Evolutionary conservation across 2,888 invertebrate species (phyloP).

Genomic region (Norana najaformis): DNA sequence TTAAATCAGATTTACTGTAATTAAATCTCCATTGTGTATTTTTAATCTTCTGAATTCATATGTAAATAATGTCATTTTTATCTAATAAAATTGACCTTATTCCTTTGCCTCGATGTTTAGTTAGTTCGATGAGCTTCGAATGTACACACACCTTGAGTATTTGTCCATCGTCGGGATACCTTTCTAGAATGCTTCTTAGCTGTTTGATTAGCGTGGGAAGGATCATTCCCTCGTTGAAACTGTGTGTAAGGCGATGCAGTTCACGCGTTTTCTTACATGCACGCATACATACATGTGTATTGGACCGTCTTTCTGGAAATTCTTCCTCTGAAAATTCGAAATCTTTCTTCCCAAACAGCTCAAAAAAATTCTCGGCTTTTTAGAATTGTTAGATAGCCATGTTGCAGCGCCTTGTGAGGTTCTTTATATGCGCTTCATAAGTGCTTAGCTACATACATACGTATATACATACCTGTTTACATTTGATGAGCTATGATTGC

Average conservation of each 20-base stretch:
- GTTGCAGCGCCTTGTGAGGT: no score
- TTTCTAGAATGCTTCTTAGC: conserved; percentile 52
- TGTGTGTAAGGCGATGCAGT: conserved; percentile 35
- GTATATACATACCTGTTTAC: no score
- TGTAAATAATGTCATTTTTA: neutral
- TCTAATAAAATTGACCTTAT: neutral
- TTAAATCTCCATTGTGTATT: neutral
- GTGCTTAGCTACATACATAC: no score
- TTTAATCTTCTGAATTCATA: neutral
- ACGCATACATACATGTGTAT: neutral
- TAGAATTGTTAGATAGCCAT: no score
- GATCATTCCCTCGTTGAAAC: conserved; percentile 45
- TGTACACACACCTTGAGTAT: conserved; percentile 53
- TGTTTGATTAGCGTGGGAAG: conserved; percentile 54
- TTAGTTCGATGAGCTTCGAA: neutral
- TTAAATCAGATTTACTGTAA: no score
- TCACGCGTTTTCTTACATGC: neutral
- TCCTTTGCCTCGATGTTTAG: neutral
- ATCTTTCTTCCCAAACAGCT: no score
- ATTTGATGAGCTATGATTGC: neutral
- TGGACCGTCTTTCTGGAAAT: no score
- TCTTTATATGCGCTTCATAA: no score
- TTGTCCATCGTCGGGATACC: conserved; percentile 58
- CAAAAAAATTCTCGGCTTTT: no score
- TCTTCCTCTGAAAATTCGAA: no score